Evolutionary conservation across 2,113 vertebrate species (phyloP).

Genomic region (Cavia porcellus): DNA sequence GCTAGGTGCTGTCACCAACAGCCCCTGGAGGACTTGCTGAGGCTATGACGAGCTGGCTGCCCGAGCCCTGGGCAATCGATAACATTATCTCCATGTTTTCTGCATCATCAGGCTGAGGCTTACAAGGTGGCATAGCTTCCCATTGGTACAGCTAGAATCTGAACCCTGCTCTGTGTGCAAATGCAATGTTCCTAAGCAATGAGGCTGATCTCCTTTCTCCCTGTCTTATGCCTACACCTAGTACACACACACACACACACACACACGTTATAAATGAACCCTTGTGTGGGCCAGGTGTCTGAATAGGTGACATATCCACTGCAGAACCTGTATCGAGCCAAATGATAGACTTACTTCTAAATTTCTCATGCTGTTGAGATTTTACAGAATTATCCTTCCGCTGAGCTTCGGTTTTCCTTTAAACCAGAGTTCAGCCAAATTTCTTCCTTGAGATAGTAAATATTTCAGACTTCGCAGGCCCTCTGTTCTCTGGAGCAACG

Average conservation of each 20-base stretch:
- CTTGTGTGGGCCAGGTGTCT: background rate
- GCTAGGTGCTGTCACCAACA: too few relatives aligned
- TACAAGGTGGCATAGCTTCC: background rate
- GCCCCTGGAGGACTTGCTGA: background rate
- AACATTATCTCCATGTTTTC: background rate
- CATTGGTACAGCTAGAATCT: background rate
- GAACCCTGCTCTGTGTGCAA: background rate
- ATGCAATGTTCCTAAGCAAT: background rate
- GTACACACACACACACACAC: background rate
- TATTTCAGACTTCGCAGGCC: background rate
- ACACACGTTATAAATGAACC: background rate
- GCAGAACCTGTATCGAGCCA: background rate
- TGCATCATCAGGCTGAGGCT: background rate
- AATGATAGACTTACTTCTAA: background rate
- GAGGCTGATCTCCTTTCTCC: background rate
- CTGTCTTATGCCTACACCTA: background rate
- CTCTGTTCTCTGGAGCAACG: background rate
- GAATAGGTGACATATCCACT: background rate
- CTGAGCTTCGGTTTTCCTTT: conserved; percentile 2
- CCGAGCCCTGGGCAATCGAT: accelerated
- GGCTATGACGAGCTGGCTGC: background rate
- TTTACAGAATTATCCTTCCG: background rate
- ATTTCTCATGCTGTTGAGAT: background rate
- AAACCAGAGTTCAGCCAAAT: background rate
- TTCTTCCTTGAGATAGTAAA: background rate